phyloP scores from a whole-genome alignment of 2,797 vertebrate species.

The Acanthornis magna region DNA sequence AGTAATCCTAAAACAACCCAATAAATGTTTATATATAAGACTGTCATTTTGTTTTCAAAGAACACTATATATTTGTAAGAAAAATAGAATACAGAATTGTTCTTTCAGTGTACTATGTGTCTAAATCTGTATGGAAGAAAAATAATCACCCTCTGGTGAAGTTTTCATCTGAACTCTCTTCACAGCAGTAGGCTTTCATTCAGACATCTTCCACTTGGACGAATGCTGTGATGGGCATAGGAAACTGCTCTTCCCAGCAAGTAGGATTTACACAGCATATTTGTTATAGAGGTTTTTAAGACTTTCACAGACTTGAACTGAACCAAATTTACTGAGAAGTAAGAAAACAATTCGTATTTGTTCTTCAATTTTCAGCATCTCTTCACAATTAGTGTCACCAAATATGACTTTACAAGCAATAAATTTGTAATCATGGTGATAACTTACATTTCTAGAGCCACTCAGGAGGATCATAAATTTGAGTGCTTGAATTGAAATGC shows the following conservation, averaged over 20 bases:
- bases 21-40: background rate
- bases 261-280: background rate
- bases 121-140: background rate
- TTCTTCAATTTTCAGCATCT: background rate
- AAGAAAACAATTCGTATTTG: background rate
- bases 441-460: background rate
- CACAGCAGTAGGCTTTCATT: background rate
- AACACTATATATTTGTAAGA: background rate
- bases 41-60: background rate
- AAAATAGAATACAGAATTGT: background rate
- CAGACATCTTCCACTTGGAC: background rate
- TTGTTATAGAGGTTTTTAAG: background rate
- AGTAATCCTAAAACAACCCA: background rate
- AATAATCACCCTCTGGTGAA: background rate
- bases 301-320: background rate
- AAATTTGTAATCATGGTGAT: background rate
- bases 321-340: background rate
- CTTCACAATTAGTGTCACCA: background rate
- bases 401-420: background rate
- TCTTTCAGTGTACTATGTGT: background rate
- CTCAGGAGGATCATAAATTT: background rate
- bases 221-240: background rate
- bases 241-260: background rate
- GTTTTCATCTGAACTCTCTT: background rate
- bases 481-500: background rate